Evolutionary conservation across 1,140 invertebrate genomes (phyloP).

Genomic region (Diorhabda sublineata): DNA sequence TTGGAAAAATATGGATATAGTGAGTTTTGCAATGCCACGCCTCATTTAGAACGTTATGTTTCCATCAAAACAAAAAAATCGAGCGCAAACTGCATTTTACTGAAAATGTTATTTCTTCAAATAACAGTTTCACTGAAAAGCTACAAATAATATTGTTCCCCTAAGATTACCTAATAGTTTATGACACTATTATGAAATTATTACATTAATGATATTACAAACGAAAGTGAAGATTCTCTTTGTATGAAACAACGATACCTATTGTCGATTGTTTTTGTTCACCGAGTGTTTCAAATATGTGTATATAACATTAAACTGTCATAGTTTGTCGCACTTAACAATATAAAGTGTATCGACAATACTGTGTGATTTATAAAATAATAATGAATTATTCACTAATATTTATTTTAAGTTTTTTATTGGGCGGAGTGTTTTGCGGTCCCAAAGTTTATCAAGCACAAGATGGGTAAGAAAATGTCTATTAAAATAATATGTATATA

Average conservation of each 20-base stretch:
- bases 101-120: too few species aligned
- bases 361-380: slow-evolving; percentile 9
- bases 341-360: not conserved
- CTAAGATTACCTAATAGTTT: not conserved
- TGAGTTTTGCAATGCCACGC: too few species aligned
- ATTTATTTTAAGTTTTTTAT: not conserved
- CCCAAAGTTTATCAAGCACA: not conserved
- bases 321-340: not conserved
- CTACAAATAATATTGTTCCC: not conserved
- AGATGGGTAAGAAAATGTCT: not conserved
- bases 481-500: too few species aligned
- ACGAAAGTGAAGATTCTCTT: slow-evolving; percentile 29
- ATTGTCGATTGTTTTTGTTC: slow-evolving; percentile 28
- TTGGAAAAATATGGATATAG: too few species aligned
- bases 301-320: slow-evolving; percentile 22
- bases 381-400: not conserved
- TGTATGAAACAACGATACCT: slow-evolving; percentile 16
- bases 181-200: not conserved
- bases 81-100: too few species aligned
- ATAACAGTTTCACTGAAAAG: too few species aligned
- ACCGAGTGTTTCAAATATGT: slow-evolving; percentile 22
- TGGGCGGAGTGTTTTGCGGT: not conserved
- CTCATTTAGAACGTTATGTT: too few species aligned
- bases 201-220: not conserved
- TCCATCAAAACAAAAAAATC: too few species aligned